Conservation (phyloP, 2,797 vertebrate genomes). For the Emydoidea blandingii region DNA sequence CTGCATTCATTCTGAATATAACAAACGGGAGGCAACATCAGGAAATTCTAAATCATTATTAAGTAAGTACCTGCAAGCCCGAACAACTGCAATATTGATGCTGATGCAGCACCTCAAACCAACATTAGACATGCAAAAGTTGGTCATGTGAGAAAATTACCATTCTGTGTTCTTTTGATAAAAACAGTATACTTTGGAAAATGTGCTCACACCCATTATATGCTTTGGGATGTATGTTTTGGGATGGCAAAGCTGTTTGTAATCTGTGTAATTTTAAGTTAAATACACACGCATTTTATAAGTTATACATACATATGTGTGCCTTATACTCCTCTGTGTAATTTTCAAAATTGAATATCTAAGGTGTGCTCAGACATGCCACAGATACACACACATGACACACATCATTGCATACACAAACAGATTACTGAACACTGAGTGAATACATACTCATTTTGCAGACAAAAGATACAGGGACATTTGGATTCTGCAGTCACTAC, state of each 20-base stretch:
- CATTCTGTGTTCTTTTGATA: neutral
- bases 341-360: neutral
- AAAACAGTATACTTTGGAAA: neutral
- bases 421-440: neutral
- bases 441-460: neutral
- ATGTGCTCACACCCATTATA: neutral
- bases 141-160: neutral
- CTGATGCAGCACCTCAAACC: conserved; percentile 38
- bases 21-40: conserved; percentile 9
- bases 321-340: neutral
- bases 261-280: neutral
- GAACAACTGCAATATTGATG: conserved; percentile 15
- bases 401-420: conserved; percentile 3
- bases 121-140: neutral
- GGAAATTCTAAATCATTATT: neutral
- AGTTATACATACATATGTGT: neutral
- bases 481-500: neutral
- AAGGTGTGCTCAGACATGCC: neutral
- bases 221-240: neutral
- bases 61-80: neutral
- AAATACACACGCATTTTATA: accelerated
- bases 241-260: neutral
- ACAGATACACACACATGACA: neutral
- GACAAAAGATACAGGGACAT: neutral
- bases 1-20: neutral